Evolutionary conservation across 2,797 vertebrate genomes (phyloP), one percentile per base, ranked within the genome.

Genomic region (Enteromius fasciolatus): DNA sequence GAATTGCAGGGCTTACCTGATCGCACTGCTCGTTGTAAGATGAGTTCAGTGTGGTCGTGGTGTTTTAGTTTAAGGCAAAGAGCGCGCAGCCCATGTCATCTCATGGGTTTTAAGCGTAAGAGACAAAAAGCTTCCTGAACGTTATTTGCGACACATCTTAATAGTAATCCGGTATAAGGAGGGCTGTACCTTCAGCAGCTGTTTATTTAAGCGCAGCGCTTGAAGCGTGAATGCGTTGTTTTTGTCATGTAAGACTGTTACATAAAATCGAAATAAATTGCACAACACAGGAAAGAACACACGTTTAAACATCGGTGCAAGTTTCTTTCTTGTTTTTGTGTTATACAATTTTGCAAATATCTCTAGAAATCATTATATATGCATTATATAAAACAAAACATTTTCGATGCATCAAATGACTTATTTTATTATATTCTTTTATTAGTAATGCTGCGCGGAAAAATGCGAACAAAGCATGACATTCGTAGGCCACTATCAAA

Each of bases 401-500:
- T n/a, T 14, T 50, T 15, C 18, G 11, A 63, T 17, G 28, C 5
- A 33, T 63, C 23, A 48, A 46, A 63, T 15, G 12, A 3, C 5
- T 28, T 15, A 25, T 14, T 15, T 28, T 41, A 41, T 41, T 41
- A 44, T 36, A 36, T 36, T 36, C 33, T 36, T 36, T 33, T 41
- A 11, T 41, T 41, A 41, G 41, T 33, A 8, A 52, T 79, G 23
- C 15, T 68, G 46, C 23, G 41, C 31, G 17, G 18, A 33, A 57
- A n/a, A 76, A n/a, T 33, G 39, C 10, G 3, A 73, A 64, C 41
- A 82, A 76, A 11, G 18, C 25, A 79, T 3, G 28, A 70, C 15
- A 78, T 3, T 59, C 15, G 1, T 20, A 39, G 63, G 18, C 39
- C 59, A 88, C 87, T 86, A 90, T 86, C 84, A 91, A 93, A 92